These are phyloP conservation scores for Alosa alosa DNA, from an alignment of 2,113 vertebrate genomes.

Conservation along the genomic window DNA sequence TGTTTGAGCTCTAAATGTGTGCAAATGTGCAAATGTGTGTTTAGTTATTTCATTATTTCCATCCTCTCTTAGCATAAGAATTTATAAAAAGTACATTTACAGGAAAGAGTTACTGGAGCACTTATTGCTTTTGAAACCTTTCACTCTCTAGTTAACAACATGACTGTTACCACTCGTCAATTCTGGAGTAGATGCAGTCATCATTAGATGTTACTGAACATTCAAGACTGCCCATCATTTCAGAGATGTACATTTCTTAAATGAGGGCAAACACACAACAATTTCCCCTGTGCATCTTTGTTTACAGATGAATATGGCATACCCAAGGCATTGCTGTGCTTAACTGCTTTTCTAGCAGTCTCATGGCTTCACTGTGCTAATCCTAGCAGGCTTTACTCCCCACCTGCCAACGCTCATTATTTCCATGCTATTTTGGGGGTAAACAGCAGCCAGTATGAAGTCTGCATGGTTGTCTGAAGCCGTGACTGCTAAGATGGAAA, in stretches of 20 bases:
- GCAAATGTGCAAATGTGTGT: not conserved
- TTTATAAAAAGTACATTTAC: not conserved
- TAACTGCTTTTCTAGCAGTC: conserved; percentile 7
- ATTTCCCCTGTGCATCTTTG: conserved; percentile 12
- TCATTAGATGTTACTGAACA: not conserved
- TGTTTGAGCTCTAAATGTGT: not conserved
- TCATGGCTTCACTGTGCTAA: conserved; percentile 6
- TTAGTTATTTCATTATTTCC: not conserved
- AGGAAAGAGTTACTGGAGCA: not conserved
- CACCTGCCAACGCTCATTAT: conserved; percentile 33
- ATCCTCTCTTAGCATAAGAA: not conserved
- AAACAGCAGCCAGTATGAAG: conserved; percentile 13
- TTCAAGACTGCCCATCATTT: not conserved
- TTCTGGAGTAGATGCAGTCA: not conserved
- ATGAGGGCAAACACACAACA: not conserved
- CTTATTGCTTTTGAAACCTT: not conserved
- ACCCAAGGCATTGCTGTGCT: conserved; percentile 4
- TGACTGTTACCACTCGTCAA: not conserved
- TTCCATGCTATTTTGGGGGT: conserved; percentile 30
- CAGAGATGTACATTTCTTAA: not conserved
- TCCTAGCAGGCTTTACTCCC: conserved; percentile 21
- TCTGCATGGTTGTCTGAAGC: not conserved
- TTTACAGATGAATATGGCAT: conserved; percentile 5
- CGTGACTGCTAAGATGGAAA: not conserved
- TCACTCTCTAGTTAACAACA: not conserved